Percentiles rank a stretch among this genome's conserved stretches.
These are phyloP conservation scores for Cryptocephalus primarius DNA, from an alignment of 2,888 invertebrate genomes.

Conservation along the genomic window DNA sequence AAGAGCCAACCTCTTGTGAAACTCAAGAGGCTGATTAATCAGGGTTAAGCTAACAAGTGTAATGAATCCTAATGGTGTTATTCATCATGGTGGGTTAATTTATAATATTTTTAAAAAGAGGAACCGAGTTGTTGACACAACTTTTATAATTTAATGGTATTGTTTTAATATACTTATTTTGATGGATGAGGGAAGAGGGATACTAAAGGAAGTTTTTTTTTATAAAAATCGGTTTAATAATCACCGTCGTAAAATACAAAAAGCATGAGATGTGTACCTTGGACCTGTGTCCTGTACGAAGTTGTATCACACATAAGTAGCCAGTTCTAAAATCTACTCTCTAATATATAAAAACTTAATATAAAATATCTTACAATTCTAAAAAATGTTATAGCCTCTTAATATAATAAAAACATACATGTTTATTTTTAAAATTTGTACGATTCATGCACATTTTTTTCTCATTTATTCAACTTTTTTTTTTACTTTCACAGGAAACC, in stretches of 20 bases:
- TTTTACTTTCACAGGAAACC: slow-evolving; percentile 16
- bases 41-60: no score
- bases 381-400: slow-evolving; percentile 20
- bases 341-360: slow-evolving; percentile 20
- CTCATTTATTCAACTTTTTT: slow-evolving; percentile 1
- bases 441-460: slow-evolving; percentile 18
- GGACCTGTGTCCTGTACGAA: slow-evolving; percentile 14
- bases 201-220: neutral
- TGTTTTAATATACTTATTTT: no score
- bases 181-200: neutral
- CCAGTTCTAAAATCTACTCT: slow-evolving; percentile 10
- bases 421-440: slow-evolving; percentile 20
- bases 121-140: no score
- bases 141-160: no score
- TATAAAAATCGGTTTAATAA: slow-evolving; percentile 10
- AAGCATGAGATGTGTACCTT: slow-evolving; percentile 23
- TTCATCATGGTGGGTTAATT: no score
- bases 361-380: slow-evolving; percentile 21
- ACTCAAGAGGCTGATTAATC: no score
- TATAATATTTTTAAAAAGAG: no score
- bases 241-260: slow-evolving; percentile 16
- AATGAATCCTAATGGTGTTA: no score
- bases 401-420: slow-evolving; percentile 18
- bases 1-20: no score
- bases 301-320: slow-evolving; percentile 20